Evolutionary conservation across 2,888 invertebrate species (phyloP), one percentile per base, ranked within the genome.

Genomic region (Sinhomidia bicolor): DNA sequence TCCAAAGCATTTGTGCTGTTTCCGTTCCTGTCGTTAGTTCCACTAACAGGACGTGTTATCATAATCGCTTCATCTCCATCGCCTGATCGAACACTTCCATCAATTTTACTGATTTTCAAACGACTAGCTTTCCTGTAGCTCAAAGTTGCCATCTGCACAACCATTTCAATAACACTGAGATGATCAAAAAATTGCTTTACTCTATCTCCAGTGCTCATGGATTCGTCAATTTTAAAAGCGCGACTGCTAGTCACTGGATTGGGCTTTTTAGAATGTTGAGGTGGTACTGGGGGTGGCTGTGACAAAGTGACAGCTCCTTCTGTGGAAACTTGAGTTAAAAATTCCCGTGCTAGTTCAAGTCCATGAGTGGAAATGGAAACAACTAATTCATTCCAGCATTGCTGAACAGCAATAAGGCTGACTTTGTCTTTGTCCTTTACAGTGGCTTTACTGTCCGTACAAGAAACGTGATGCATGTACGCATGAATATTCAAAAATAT

Each of bases 71-170:
- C 89, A 36, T 91, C 91, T 6, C 82, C 62, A 4, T 89, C 90
- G 17, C 81, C 87, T 1, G 80, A 80, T 47, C 74, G 23, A 12
- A 60, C 68, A 29, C 81, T 88, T 17, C 85, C 89, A 81, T 89
- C 82, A 36, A 89, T 87, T 60, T 91, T 90, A 17, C 80, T 41
- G 5, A 91, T 74, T 78, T 92, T 92, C 10, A 92, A 76, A 23
- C 92, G 89, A 84, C 92, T 91, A 9, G 92, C 91, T 81, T 91
- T 92, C n/a, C 92, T 80, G 60, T 92, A 92, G 78, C 91, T 92
- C 51, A 92, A 82, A 9, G 92, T 91, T 23, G 90, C 89, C 86
- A 91, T 89, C 82, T 92, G 92, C 17, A 91, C 85, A 29, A 91
- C 71, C 78, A 91, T 87, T 87, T 92, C 92, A 32, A 92, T 89